Conservation (phyloP, 2,888 invertebrate species). For the Machimus atricapillus region DNA sequence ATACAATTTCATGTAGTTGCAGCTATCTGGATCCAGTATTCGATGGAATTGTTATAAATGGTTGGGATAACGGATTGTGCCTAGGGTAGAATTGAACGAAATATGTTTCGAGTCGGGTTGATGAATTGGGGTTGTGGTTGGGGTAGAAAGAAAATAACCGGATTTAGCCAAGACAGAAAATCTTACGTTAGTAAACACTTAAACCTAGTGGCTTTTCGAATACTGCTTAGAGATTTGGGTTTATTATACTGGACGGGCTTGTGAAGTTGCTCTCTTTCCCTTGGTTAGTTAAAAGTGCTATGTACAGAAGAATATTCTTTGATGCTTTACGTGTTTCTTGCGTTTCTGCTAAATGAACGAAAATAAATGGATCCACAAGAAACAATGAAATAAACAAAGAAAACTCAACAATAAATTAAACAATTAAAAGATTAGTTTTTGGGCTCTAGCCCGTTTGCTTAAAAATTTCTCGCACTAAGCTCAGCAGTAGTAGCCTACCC, state of each 20-base stretch:
- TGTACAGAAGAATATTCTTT: slow-evolving; percentile 41
- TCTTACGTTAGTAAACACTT: slow-evolving; percentile 51
- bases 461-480: neutral
- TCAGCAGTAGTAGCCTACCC: neutral
- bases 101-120: neutral
- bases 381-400: neutral
- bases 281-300: slow-evolving; percentile 31
- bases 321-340: slow-evolving; percentile 43
- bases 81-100: neutral
- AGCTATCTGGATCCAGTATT: slow-evolving; percentile 7
- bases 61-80: neutral
- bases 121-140: neutral
- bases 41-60: neutral
- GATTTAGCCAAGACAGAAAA: neutral
- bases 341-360: neutral
- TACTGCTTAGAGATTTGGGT: slow-evolving; percentile 64
- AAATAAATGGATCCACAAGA: neutral
- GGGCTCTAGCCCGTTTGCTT: neutral
- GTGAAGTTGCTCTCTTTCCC: slow-evolving; percentile 34
- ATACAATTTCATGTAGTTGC: neutral
- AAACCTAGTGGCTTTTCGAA: slow-evolving; percentile 63
- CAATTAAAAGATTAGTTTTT: neutral
- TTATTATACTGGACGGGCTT: slow-evolving; percentile 60
- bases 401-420: slow-evolving; percentile 13
- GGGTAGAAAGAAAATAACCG: neutral